Conservation (phyloP, 2,797 vertebrate genomes). For the Holocentrus rufus region DNA sequence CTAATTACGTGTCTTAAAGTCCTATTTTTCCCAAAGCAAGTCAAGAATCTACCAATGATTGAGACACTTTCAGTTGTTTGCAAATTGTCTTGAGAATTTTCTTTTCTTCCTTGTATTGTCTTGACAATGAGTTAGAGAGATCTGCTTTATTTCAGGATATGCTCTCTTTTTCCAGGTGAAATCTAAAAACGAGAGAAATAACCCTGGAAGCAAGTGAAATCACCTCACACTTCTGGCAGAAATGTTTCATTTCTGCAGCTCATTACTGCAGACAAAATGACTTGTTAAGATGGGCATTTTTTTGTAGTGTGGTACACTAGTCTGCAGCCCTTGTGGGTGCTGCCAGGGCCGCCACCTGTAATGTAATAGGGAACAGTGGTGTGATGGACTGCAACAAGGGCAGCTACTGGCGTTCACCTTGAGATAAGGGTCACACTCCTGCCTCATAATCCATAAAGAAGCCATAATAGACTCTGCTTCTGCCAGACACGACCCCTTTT, state of each 20-base stretch:
- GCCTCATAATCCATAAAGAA: conserved; percentile 79
- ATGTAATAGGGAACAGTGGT: conserved; percentile 65
- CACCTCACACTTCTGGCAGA: neutral
- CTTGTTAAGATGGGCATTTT: conserved; percentile 62
- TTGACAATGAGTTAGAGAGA: neutral
- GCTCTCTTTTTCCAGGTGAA: neutral
- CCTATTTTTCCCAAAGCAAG: conserved; percentile 6
- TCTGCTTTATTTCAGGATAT: conserved; percentile 11
- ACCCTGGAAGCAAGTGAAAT: conserved; percentile 28
- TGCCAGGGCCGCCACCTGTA: conserved; percentile 63
- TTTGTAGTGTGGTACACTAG: conserved; percentile 35
- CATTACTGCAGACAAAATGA: conserved; percentile 43
- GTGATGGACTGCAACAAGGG: conserved; percentile 72
- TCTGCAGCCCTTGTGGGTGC: neutral
- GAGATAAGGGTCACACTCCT: conserved; percentile 76
- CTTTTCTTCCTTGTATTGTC: conserved; percentile 19
- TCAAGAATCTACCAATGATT: conserved; percentile 19
- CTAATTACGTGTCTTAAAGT: conserved; percentile 29
- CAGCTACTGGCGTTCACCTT: conserved; percentile 77
- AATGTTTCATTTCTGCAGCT: conserved; percentile 46
- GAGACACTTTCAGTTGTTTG: neutral
- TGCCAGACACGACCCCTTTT: conserved; percentile 67
- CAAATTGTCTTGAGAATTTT: conserved; percentile 23
- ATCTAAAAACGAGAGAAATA: conserved; percentile 3
- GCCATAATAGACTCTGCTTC: conserved; percentile 72